Evolutionary conservation across 2,888 invertebrate genomes (phyloP).

Genomic region (Tipula unca): DNA sequence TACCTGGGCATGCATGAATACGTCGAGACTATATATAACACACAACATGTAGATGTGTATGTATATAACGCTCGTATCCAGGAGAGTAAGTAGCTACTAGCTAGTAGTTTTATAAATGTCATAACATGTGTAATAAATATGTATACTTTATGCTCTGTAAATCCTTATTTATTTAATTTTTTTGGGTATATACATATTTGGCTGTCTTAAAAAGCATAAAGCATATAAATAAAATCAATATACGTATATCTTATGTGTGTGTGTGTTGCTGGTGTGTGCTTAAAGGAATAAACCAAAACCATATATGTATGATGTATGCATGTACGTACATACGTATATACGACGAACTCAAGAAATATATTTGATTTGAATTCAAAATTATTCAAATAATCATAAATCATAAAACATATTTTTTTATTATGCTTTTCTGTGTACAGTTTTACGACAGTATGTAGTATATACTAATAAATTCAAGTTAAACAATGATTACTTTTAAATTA

Average conservation of each 20-base stretch:
- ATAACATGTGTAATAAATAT: conserved; percentile 14
- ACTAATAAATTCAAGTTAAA: neutral
- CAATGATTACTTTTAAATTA: neutral
- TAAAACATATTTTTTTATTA: conserved; percentile 2
- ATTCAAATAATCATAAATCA: conserved; percentile 8
- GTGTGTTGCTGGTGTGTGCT: neutral
- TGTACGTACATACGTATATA: neutral
- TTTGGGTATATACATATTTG: neutral
- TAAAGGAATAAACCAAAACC: neutral
- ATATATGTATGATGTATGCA: no score
- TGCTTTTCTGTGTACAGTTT: neutral
- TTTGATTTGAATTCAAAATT: neutral
- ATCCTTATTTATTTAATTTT: no score
- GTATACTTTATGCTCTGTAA: neutral
- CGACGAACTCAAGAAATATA: neutral
- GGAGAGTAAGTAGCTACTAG: neutral
- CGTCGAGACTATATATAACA: neutral
- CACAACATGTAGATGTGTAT: no score
- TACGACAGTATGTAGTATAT: no score
- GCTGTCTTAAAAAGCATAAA: neutral
- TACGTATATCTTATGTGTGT: no score
- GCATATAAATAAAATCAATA: neutral
- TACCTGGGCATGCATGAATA: neutral
- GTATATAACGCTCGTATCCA: no score
- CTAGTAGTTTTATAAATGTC: neutral